Base-by-base conservation (phyloP, 2,888 invertebrate species). In the Acleris laterana region DNA sequence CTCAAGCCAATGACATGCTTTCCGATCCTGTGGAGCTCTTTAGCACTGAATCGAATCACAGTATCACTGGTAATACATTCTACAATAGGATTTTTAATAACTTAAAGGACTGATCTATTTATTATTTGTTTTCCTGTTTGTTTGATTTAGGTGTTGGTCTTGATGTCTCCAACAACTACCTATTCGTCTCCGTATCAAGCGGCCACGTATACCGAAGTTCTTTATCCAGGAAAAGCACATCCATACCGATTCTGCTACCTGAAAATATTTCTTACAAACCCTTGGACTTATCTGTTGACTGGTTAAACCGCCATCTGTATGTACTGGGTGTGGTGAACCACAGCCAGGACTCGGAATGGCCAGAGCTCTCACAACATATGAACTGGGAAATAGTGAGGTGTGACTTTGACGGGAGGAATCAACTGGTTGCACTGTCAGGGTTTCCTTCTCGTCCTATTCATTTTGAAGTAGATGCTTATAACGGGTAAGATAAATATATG, bases 381-480 rank as follows among this genome's bases (percentile, higher is more conserved):
- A 87, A 82, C 55, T 97, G 96, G 95, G 95, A 96, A 83, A 96
- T 98, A 68, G 94, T 95, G 62, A 93, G 96, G 58, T 97, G 96
- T 78, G 95, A 95, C 78, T 93, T 97, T 48, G 95, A 96, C 77
- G 97, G 97, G 0, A 94, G 93, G 72, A 94, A 95, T 63, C 90
- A 96, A 69, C 94, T 95, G 9, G 94, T 96, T 0, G 96, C 97
- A 0, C 89, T 96, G 67, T 95, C 95, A 13, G 96, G 96, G 0
- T 93, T 98, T 63, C 93, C 93, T 60, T 94, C 94, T 5, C 94
- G 95, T 73, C 96, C 98, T 0, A 94, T 95, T 63, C 96, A 97
- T 77, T 94, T 99, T 73, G 96, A 97, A 89, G 96, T 98, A 0
- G 99, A 99, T 91, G 97, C 99, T 42, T 96, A 97, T 77, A 98